phyloP scores from a whole-genome alignment of 2,797 vertebrate genomes.

The Mormyrus hasselquistii region DNA sequence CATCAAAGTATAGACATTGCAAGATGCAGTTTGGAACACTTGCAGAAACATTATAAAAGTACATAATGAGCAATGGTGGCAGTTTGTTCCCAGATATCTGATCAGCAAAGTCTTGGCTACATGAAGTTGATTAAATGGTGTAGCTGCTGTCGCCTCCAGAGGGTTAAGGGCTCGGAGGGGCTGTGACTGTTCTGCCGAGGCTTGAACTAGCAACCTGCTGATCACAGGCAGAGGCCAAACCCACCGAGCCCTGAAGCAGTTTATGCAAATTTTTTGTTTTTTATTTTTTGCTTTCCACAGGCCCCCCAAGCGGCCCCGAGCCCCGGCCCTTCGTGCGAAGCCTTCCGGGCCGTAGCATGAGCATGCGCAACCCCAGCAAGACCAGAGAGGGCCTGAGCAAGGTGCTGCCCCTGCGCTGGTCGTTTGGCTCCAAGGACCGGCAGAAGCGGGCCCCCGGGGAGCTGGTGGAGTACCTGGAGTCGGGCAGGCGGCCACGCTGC shows the following conservation, averaged over 20 bases:
- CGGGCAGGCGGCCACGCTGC: conserved; percentile 72
- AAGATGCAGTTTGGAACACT: too few relatives aligned
- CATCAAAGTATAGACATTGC: too few relatives aligned
- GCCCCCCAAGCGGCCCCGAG: conserved; percentile 63
- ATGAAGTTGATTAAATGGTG: too few relatives aligned
- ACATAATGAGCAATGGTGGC: too few relatives aligned
- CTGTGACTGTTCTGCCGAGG: background rate
- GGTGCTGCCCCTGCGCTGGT: conserved; percentile 71
- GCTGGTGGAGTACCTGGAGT: conserved; percentile 81
- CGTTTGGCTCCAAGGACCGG: conserved; percentile 67
- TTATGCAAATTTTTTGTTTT: background rate
- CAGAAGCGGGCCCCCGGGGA: conserved; percentile 53
- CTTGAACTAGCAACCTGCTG: background rate
- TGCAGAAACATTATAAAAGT: too few relatives aligned
- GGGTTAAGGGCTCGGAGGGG: background rate
- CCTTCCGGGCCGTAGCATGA: conserved; percentile 69
- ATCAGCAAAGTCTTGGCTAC: too few relatives aligned
- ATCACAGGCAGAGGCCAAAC: background rate
- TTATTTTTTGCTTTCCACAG: background rate
- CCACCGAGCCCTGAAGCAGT: background rate
- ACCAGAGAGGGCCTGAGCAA: conserved; percentile 60
- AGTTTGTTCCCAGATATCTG: too few relatives aligned
- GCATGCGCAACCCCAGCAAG: conserved; percentile 67
- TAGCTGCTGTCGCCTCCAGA: too few relatives aligned
- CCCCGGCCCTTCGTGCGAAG: conserved; percentile 60